Evolutionary conservation across 2,113 vertebrate genomes (phyloP), one percentile per base, ranked within the genome.

Genomic region (Clarias gariepinus): DNA sequence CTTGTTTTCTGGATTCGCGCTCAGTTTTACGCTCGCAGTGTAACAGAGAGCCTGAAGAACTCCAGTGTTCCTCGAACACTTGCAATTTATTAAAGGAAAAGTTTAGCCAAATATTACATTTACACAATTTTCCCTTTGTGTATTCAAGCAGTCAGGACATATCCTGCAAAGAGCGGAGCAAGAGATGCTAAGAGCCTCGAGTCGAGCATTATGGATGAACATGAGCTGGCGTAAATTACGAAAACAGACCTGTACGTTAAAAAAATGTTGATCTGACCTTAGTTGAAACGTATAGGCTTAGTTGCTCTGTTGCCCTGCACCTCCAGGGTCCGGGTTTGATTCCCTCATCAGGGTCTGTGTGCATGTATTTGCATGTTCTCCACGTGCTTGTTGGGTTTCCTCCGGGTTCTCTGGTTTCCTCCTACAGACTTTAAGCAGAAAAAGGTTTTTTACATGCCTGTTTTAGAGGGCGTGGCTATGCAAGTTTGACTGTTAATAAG

Each of bases 1-100:
- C 79, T 52, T 69, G 66, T 81, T 71, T 71, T 86, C 85, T 81
- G 63, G 28, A 69, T 68, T 69, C 63, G 41, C 55, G 74, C 19
- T 85, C 52, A 41, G 47, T 68, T 78, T 58, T 36, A 86, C 77
- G 58, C 41, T 47, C 52, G 41, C 64, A 25, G 33, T 23, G 16
- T 73, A 58, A 81, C 18, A 25, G 36, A 64, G 33, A 10, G n/a
- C 4, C 73, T 33, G 73, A 55, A 77, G 10, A 64, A 77, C 41
- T 85, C 30, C 55, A 52, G 25, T 63, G n/a, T 28, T 16, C 71
- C 28, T 30, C 19, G 28, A 15, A 19, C 4, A 13, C 21, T 25
- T 47, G 18, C 68, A 19, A 36, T 36, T 71, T 36, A 36, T 71
- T 36, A 47, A 23, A 25, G 71, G 19, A 23, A 12, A 8, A 25